Conservation (phyloP, 2,113 vertebrate species). For the Microcebus tavaratra region DNA sequence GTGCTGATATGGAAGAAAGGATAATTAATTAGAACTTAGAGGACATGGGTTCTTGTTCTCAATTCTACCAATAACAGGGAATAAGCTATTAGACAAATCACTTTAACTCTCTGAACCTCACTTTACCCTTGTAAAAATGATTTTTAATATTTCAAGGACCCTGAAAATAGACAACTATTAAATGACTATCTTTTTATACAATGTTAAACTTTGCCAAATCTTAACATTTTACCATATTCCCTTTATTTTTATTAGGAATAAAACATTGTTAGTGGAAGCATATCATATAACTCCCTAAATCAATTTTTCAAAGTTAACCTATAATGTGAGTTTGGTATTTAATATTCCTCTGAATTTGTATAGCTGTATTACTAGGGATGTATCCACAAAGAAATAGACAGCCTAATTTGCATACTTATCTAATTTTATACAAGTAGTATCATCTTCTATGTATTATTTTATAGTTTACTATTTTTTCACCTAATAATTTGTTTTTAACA, state of each 20-base stretch:
- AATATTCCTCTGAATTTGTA: too few species aligned
- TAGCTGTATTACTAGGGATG: background rate
- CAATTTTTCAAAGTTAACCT: too few species aligned
- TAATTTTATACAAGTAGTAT: background rate
- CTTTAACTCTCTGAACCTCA: background rate
- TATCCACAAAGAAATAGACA: background rate
- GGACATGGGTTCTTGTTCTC: background rate
- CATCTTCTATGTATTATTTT: background rate
- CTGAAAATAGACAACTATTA: background rate
- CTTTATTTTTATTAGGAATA: too few species aligned
- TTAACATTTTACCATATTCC: too few species aligned
- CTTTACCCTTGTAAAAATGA: background rate
- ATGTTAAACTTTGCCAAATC: too few species aligned
- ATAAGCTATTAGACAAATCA: background rate
- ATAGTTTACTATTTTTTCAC: background rate
- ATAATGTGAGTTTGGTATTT: too few species aligned
- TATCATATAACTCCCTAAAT: too few species aligned
- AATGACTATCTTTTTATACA: background rate
- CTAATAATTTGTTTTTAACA: background rate
- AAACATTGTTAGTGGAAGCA: too few species aligned
- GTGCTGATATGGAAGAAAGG: background rate
- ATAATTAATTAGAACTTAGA: background rate
- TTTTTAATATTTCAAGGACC: background rate
- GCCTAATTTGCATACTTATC: background rate
- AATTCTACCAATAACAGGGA: background rate